A percentile compares a stretch with the other conserved stretches of the same genome.
Evolutionary conservation across 2,113 vertebrate genomes (phyloP).

Genomic region (Odontophorus gujanensis): DNA sequence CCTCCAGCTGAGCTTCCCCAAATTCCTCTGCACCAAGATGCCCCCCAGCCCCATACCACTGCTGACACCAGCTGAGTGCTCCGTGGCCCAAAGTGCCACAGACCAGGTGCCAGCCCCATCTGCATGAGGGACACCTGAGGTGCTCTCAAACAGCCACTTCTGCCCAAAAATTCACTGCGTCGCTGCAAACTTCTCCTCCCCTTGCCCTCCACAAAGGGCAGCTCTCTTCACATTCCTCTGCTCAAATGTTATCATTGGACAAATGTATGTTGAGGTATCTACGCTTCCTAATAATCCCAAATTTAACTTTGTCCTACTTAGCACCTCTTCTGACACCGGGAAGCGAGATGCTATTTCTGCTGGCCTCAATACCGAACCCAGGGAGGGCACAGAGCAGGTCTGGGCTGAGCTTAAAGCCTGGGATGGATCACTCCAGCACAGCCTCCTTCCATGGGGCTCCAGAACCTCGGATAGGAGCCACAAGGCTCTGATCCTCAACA

Average conservation of each 20-base stretch:
- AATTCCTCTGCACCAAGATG: not conserved
- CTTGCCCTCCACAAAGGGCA: not conserved
- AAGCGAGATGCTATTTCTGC: not conserved
- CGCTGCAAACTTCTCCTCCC: not conserved
- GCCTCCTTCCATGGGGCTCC: not conserved
- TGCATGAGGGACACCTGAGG: not conserved
- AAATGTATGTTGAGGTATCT: not conserved
- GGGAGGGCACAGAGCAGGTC: not conserved
- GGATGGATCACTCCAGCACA: not conserved
- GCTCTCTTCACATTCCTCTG: not conserved
- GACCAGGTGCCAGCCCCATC: not conserved
- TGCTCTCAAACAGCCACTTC: not conserved
- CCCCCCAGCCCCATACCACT: not conserved
- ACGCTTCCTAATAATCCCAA: conserved; percentile 37
- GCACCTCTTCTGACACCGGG: conserved; percentile 20
- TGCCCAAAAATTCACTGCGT: not conserved
- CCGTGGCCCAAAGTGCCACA: not conserved
- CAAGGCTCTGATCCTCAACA: not conserved
- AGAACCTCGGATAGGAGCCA: not conserved
- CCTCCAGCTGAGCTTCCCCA: not conserved
- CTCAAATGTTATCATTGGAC: not conserved
- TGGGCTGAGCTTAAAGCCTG: conserved; percentile 7
- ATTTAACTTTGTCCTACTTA: conserved; percentile 51
- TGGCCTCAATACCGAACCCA: conserved; percentile 24
- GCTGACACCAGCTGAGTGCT: not conserved